A percentile compares a stretch with the other conserved stretches of the same genome.
Evolutionary conservation across 37 sponge, comb jelly and placozoan species (phyloP).

Genomic region (Axinella damicornis): DNA sequence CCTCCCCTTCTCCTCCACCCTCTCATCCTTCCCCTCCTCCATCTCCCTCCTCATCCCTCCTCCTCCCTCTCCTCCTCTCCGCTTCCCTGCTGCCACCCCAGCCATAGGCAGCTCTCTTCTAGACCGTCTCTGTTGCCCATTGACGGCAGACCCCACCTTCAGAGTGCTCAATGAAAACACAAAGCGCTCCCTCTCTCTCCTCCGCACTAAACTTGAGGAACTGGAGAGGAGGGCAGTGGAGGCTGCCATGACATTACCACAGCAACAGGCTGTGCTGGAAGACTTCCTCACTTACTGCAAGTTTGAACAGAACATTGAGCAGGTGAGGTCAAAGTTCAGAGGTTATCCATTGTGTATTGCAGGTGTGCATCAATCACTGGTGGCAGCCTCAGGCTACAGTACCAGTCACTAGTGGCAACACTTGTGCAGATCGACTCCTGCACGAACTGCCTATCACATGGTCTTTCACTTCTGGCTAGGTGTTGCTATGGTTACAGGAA

Average conservation of each 20-base stretch:
- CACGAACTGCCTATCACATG: too few species aligned
- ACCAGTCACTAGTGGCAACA: too few species aligned
- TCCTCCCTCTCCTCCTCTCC: background rate
- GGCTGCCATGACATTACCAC: background rate
- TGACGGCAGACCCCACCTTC: constrained; percentile 10
- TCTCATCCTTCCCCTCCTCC: background rate
- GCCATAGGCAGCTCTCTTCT: constrained; percentile 28
- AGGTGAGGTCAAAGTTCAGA: background rate
- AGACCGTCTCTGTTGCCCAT: constrained; percentile 27
- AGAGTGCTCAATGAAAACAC: constrained; percentile 10
- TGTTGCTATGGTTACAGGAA: constrained; percentile 51
- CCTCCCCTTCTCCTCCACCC: too few species aligned
- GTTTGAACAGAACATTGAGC: constrained; percentile 46
- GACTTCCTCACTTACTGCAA: constrained; percentile 49
- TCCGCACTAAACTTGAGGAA: constrained; percentile 23
- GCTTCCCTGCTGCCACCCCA: background rate
- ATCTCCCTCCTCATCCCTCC: background rate
- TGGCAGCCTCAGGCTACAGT: too few species aligned
- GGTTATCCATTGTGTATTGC: background rate
- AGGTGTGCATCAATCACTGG: too few species aligned
- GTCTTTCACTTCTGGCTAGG: background rate
- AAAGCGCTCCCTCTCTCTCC: constrained; percentile 16
- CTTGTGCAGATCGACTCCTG: too few species aligned
- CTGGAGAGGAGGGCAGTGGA: constrained; percentile 12
- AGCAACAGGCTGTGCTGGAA: constrained; percentile 20